Base-by-base conservation (phyloP, 2,797 vertebrate species). In the Spea hammondii region DNA sequence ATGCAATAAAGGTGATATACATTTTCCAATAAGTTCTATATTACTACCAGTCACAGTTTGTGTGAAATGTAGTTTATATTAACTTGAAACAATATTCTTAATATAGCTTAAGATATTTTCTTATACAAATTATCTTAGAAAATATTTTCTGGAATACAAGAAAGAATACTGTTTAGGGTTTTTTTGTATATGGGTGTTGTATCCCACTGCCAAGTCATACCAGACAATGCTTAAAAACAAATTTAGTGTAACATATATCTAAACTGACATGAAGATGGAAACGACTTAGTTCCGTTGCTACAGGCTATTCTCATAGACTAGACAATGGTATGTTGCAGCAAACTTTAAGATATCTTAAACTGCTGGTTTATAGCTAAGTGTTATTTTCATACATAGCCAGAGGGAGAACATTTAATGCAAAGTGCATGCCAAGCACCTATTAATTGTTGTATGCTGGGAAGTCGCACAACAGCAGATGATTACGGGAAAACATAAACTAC, bases 281-380 rank as follows among this genome's bases (percentile, higher is more conserved):
- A 74, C 49, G 14, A 5, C 59, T 74, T 14, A 7, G 48, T 12
- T 64, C 67, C 48, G 6, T 11, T 50, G 72, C 59, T 74, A 50
- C 5, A 49, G 49, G 59, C 72, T 64, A 44, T 74, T 47, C 67
- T 74, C 45, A 46, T 44, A 59, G 59, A 73, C 55, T 59, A 74
- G 72, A 64, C 72, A 50, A 4, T 49, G 17, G 17, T 45, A 74
- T 74, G 51, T 32, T 59, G 8, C 46, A 65, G 13, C 12, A 12
- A 48, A 69, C 32, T 53, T 69, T 17, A 8, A 69, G 47, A 53
- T 53, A 14, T 69, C 46, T 69, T 51, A 6, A 17, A 51, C 5
- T 14, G 14, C n/a, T n/a, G 17, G 13, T 69, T 49, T 51, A 10
- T 51, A 49, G 49, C 11, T 69, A 69, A 6, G 48, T 69, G 49